Conservation (phyloP, 2,113 vertebrate species). For the Cyphomyrus discorhynchus region DNA sequence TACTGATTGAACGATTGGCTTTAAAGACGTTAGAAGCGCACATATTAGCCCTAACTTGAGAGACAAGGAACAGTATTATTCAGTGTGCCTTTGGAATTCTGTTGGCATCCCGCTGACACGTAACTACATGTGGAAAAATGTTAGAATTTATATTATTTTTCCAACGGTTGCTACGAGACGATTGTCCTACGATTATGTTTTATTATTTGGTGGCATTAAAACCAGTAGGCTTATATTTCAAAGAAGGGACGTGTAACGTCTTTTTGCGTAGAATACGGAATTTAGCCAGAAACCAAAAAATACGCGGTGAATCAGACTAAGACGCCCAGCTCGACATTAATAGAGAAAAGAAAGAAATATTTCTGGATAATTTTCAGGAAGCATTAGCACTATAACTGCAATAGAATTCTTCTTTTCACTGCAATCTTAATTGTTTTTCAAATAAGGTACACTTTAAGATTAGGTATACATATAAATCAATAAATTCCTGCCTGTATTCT, state of each 20-base stretch:
- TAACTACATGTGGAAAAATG: not conserved
- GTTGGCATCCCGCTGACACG: not conserved
- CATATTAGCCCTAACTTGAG: not conserved
- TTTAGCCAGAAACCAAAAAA: not conserved
- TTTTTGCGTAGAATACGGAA: not conserved
- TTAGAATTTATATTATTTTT: not conserved
- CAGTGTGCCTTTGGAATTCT: not conserved
- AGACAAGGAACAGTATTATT: not conserved
- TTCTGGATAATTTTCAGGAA: not conserved
- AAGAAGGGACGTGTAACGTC: not conserved
- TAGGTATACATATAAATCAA: not conserved
- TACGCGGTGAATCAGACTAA: not conserved
- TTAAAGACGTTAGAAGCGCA: not conserved
- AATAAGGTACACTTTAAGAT: not conserved
- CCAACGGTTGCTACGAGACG: not conserved
- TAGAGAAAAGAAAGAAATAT: not conserved
- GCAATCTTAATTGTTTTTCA: not conserved
- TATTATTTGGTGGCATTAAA: not conserved
- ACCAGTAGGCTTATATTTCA: not conserved
- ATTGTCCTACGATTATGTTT: not conserved
- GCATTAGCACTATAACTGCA: not conserved
- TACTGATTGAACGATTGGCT: not conserved
- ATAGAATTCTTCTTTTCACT: not conserved
- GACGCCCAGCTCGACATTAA: not conserved
- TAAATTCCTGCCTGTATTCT: not conserved